Conservation (phyloP, 2,888 invertebrate genomes). For the Thecophora atra region DNA sequence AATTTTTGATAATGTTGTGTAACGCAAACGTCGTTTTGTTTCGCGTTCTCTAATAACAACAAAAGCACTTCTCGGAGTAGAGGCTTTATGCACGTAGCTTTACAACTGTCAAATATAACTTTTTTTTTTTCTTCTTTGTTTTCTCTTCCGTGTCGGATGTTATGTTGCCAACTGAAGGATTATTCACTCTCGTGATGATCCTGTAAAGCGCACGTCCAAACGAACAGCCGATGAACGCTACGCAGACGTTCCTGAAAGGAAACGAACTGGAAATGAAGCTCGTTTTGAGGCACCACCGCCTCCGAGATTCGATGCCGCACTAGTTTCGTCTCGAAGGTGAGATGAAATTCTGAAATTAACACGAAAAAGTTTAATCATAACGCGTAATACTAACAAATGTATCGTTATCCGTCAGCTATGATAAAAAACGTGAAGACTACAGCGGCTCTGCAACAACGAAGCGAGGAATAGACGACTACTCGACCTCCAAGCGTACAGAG, state of each 20-base stretch:
- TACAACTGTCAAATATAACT: constrained; percentile 21
- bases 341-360: not conserved
- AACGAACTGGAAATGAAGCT: constrained; percentile 55
- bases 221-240: constrained; percentile 62
- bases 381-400: not conserved
- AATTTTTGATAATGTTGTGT: constrained; percentile 11
- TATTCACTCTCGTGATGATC: constrained; percentile 64
- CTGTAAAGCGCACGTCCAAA: constrained; percentile 61
- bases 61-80: not conserved
- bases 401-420: constrained; percentile 47
- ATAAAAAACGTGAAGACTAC: constrained; percentile 64
- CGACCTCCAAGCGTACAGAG: constrained; percentile 55
- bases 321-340: constrained; percentile 61
- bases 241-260: constrained; percentile 59
- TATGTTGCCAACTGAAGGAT: constrained; percentile 52
- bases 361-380: too few species aligned
- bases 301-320: constrained; percentile 63
- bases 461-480: constrained; percentile 58
- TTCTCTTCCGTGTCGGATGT: constrained; percentile 1
- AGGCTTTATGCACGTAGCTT: constrained; percentile 13
- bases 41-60: not conserved
- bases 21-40: not conserved
- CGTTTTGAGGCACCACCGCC: constrained; percentile 66
- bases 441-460: constrained; percentile 55
- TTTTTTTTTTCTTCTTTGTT: constrained; percentile 34